Evolutionary conservation across 1,140 invertebrate genomes (phyloP).

Genomic region (Drosophila malerkotliana): DNA sequence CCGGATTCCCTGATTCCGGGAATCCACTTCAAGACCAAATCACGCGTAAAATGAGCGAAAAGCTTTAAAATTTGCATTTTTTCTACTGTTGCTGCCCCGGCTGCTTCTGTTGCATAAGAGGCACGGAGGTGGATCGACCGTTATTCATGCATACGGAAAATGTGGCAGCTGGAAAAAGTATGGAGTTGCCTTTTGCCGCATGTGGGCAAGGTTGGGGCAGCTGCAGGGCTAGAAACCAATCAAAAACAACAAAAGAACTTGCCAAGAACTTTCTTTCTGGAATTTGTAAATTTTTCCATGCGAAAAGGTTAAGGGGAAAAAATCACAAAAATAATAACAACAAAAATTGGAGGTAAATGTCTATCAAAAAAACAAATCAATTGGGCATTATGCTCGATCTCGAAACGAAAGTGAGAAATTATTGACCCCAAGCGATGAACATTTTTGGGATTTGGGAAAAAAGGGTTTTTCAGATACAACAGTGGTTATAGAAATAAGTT

Average conservation of each 20-base stretch:
- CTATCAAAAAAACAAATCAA: conserved; percentile 31
- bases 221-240: conserved; percentile 52
- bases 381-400: not conserved
- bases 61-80: conserved; percentile 43
- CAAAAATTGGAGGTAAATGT: conserved; percentile 20
- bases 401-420: not conserved
- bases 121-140: conserved; percentile 11
- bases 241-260: conserved; percentile 47
- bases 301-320: conserved; percentile 20
- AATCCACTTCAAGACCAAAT: conserved; percentile 43
- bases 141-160: conserved; percentile 49
- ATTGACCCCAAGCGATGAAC: not conserved
- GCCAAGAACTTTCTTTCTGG: conserved; percentile 36
- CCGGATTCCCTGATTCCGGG: conserved; percentile 10
- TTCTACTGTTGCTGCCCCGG: not conserved
- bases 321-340: conserved; percentile 14
- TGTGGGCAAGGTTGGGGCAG: conserved; percentile 9
- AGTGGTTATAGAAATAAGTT: too few species aligned
- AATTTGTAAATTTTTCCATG: conserved; percentile 28
- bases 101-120: not conserved
- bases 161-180: conserved; percentile 45
- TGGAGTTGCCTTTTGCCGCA: conserved; percentile 30
- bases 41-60: conserved; percentile 39
- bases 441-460: not conserved
- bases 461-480: too few species aligned